phyloP scores from a whole-genome alignment of 2,797 vertebrate species.

The Danio kyathit region DNA sequence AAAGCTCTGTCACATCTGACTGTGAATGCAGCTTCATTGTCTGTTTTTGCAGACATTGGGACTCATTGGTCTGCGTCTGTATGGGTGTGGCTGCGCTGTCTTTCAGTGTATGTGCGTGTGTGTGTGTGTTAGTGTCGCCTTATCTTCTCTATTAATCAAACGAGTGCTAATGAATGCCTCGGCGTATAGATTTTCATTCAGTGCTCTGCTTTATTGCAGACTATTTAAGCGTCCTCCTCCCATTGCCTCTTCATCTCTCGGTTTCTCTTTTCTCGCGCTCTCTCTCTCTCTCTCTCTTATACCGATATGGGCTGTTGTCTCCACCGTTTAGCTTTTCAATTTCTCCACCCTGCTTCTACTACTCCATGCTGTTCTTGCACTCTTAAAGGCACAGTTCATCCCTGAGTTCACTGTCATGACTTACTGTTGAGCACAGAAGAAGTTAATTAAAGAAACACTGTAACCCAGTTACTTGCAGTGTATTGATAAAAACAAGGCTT shows the following conservation, averaged over 20 bases:
- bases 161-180: slow-evolving; percentile 51
- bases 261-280: background rate
- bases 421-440: background rate
- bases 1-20: slow-evolving; percentile 8
- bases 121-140: slow-evolving; percentile 2
- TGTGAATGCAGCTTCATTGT: slow-evolving; percentile 13
- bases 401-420: background rate
- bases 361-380: background rate
- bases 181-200: slow-evolving; percentile 54
- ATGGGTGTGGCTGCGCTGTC: slow-evolving; percentile 26
- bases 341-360: slow-evolving; percentile 25
- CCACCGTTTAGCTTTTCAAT: slow-evolving; percentile 21
- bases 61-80: slow-evolving; percentile 5
- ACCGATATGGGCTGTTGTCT: slow-evolving; percentile 14
- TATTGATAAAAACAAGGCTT: no score
- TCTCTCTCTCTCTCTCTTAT: slow-evolving; percentile 8
- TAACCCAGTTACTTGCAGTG: no score
- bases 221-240: slow-evolving; percentile 40
- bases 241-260: slow-evolving; percentile 6
- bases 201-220: slow-evolving; percentile 45
- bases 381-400: slow-evolving; percentile 4
- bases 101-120: slow-evolving; percentile 32
- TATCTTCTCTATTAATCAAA: slow-evolving; percentile 54
- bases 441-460: no score
- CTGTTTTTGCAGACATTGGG: background rate